Base-by-base conservation (phyloP, 2,113 vertebrate genomes). In the Rhombomys opimus region DNA sequence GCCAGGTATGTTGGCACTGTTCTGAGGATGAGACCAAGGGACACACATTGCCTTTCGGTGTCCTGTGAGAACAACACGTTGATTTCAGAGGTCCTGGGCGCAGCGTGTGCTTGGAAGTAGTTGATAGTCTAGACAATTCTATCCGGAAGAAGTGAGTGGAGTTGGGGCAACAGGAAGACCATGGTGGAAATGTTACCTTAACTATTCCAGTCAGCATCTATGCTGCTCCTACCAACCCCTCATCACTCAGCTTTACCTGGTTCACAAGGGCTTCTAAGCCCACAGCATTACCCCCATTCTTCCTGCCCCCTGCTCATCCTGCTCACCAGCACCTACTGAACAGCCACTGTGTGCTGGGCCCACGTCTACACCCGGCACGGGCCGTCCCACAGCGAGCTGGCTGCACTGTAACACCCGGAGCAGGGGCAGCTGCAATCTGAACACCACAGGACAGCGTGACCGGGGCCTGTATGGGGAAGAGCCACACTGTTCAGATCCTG, bases 261-360 rank as follows among this genome's bases (percentile, higher is more conserved):
- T 88, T 4, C 73, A 46, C 2, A 15, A 63, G 68, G 80, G 11
- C 61, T 2, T 12, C 81, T 35, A 10, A 35, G 61, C 18, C 90
- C 17, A 18, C 75, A 46, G 85, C 6, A 0, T 20, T 25, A 0
- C 2, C 0, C 20, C 1, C 20, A 6, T 15, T 50, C 32, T 5
- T 41, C 0, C 5, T 6, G n/a, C 75, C 0, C 0, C 9, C 17
- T 4, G 0, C 54, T 32, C 10, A 0, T 38, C 1, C n/a, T 5
- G 20, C 54, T 11, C 15, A 20, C 50, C 3, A 8, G 52, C 12
- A 0, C 17, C 15, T 50, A 54, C 2, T 5, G 38, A 68, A 38
- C 27, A 1, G 57, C 84, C 65, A 15, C 54, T 18, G 0, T 0
- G 3, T 52, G 50, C 38, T 3, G 12, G 57, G 41, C 57, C 0